Percentiles rank a stretch among this genome's conserved stretches.
Evolutionary conservation across 2,113 vertebrate species (phyloP).

Genomic region (Sterrhoptilus dennistouni): DNA sequence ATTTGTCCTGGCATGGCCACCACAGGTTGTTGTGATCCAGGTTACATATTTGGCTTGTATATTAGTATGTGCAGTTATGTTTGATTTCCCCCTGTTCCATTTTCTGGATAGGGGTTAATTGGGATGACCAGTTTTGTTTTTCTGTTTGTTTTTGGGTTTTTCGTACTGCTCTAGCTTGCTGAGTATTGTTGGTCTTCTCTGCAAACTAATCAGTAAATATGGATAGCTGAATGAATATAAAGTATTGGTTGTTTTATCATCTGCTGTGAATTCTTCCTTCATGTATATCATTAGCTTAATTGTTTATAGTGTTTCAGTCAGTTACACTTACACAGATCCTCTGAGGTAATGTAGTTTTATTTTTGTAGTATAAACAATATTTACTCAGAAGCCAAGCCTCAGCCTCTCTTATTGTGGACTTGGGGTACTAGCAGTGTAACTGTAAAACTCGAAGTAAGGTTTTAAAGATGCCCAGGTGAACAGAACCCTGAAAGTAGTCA

Average conservation of each 20-base stretch:
- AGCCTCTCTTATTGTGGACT: background rate
- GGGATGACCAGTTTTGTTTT: background rate
- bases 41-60: background rate
- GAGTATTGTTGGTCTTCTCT: background rate
- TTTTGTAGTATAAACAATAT: slow-evolving; percentile 37
- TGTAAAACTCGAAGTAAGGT: background rate
- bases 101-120: background rate
- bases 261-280: background rate
- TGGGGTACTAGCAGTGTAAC: background rate
- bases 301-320: slow-evolving; percentile 43
- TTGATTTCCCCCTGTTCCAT: background rate
- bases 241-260: background rate
- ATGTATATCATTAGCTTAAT: slow-evolving; percentile 43
- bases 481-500: background rate
- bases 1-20: background rate
- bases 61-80: background rate
- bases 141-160: background rate
- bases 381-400: slow-evolving; percentile 1
- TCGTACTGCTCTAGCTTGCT: background rate
- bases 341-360: slow-evolving; percentile 32
- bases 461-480: background rate
- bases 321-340: slow-evolving; percentile 36
- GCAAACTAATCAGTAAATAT: background rate
- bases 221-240: background rate
- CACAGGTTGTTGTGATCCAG: background rate